Evolutionary conservation across 2,113 vertebrate genomes (phyloP).

Genomic region (Eretmochelys imbricata): DNA sequence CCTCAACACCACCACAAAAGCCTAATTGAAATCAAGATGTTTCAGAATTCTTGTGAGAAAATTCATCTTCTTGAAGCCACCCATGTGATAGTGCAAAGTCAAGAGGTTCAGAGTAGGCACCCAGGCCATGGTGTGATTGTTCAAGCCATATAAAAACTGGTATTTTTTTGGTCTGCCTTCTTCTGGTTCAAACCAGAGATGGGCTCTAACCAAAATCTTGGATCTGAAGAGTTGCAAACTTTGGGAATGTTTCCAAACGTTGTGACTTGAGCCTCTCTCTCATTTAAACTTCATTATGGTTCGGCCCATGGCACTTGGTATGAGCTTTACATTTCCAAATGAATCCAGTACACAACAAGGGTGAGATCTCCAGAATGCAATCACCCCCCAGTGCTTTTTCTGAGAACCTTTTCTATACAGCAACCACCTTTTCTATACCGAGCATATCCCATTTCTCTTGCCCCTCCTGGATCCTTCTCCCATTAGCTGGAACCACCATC

Average conservation of each 20-base stretch:
- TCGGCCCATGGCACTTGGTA: background rate
- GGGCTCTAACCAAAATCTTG: background rate
- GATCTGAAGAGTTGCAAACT: background rate
- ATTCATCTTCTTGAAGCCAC: background rate
- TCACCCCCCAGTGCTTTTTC: background rate
- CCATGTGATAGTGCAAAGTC: background rate
- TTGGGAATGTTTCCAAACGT: background rate
- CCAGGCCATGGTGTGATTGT: background rate
- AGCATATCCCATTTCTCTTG: background rate
- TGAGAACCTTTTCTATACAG: background rate
- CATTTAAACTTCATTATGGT: background rate
- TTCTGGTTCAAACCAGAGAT: background rate
- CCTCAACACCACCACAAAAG: too few relatives aligned
- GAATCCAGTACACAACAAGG: background rate
- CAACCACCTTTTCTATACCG: background rate
- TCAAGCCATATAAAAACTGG: background rate
- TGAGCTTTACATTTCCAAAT: background rate
- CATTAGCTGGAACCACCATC: background rate
- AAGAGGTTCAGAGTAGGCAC: background rate
- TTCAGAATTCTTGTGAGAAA: background rate
- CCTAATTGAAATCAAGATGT: background rate
- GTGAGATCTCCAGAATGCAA: background rate
- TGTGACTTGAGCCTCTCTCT: background rate
- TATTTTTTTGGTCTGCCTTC: background rate
- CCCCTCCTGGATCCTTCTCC: background rate